A percentile compares a stretch with the other conserved stretches of the same genome.
These are phyloP conservation scores for Macrotus californicus DNA, from an alignment of 2,113 vertebrate species.

Conservation along the genomic window DNA sequence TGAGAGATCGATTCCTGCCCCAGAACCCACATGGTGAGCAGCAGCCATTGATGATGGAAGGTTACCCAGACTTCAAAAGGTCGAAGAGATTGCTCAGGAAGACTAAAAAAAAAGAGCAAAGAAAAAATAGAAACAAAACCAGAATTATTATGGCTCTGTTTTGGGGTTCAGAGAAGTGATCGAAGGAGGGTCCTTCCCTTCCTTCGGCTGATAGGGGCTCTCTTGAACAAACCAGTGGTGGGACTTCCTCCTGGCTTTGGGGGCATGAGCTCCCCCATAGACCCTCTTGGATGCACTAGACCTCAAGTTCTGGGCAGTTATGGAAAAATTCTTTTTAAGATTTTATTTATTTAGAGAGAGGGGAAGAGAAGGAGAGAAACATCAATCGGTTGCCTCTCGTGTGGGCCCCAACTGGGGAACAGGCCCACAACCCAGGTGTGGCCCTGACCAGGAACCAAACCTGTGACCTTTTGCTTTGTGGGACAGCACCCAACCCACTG, in stretches of 20 bases:
- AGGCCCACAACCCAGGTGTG: too few relatives aligned
- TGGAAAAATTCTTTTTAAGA: background rate
- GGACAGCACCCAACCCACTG: too few relatives aligned
- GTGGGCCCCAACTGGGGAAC: too few relatives aligned
- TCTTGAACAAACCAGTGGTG: background rate
- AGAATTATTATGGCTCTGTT: background rate
- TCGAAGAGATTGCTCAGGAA: constrained; percentile 5
- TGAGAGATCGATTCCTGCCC: background rate
- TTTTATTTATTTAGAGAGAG: too few relatives aligned
- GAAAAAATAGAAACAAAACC: background rate
- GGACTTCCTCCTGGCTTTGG: background rate
- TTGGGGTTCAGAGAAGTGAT: background rate
- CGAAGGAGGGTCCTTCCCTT: background rate
- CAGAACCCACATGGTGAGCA: background rate
- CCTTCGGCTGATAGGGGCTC: background rate
- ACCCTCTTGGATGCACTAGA: background rate
- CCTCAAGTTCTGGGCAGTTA: background rate
- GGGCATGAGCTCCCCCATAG: background rate
- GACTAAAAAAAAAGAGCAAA: background rate
- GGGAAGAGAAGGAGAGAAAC: too few relatives aligned
- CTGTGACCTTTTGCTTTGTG: too few relatives aligned
- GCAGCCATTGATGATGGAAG: background rate
- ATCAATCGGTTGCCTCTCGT: too few relatives aligned
- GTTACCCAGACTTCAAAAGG: background rate
- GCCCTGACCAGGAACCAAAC: too few relatives aligned